These are phyloP conservation scores for Charina bottae DNA, from an alignment of 2,113 vertebrate genomes.

Conservation along the genomic window DNA sequence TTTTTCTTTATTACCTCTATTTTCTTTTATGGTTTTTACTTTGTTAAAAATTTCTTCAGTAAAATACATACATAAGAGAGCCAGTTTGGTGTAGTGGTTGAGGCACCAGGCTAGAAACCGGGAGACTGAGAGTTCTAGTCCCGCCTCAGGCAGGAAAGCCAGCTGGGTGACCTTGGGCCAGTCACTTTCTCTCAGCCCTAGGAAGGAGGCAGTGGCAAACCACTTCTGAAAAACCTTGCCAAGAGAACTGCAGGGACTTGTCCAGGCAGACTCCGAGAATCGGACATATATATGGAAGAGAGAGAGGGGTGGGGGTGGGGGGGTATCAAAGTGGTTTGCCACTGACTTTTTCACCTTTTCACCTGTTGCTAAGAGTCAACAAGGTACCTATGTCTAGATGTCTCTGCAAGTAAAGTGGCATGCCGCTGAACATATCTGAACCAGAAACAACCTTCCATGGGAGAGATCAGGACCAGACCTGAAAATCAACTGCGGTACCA, in stretches of 20 bases:
- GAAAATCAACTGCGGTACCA: neutral
- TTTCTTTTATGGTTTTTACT: neutral
- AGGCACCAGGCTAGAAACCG: too few species aligned
- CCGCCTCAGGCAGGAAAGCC: too few species aligned
- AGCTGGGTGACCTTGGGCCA: too few species aligned
- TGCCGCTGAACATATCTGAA: fast-evolving
- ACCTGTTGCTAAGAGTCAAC: neutral
- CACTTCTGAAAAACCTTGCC: too few species aligned
- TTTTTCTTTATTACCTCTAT: neutral
- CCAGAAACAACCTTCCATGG: neutral
- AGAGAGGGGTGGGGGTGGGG: too few species aligned
- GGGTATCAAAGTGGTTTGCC: neutral
- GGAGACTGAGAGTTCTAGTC: too few species aligned
- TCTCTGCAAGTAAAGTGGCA: neutral
- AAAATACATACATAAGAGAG: neutral
- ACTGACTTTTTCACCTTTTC: neutral
- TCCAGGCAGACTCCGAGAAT: too few species aligned
- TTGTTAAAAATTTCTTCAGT: neutral
- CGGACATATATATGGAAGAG: too few species aligned
- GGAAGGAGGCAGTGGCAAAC: too few species aligned
- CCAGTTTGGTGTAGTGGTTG: too few species aligned
- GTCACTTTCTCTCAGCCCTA: too few species aligned
- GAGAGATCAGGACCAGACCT: neutral
- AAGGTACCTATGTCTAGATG: neutral
- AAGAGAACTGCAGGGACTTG: too few species aligned